Evolutionary conservation across 2,113 vertebrate genomes (phyloP).

Genomic region (Petaurus breviceps): DNA sequence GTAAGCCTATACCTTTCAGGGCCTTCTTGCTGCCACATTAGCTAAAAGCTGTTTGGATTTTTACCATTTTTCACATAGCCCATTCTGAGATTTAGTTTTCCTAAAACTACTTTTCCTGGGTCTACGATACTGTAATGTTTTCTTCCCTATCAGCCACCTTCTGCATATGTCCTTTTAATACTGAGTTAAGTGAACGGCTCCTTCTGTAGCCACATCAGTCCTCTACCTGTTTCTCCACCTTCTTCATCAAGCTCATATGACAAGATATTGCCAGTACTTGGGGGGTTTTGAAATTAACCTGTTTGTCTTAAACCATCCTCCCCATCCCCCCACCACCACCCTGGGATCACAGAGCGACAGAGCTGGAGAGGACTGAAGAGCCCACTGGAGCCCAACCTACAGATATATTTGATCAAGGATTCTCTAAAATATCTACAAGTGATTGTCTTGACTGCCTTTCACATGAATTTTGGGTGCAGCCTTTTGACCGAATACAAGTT

Average conservation of each 20-base stretch:
- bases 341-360: background rate
- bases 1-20: background rate
- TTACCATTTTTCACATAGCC: background rate
- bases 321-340: background rate
- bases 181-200: background rate
- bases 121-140: background rate
- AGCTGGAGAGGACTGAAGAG: background rate
- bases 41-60: background rate
- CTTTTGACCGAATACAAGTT: no score
- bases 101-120: background rate
- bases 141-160: background rate
- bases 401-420: background rate
- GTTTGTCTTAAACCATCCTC: background rate
- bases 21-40: background rate
- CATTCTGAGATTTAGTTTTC: background rate
- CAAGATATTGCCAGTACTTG: background rate
- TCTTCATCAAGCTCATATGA: background rate
- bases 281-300: background rate
- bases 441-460: background rate
- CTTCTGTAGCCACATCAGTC: background rate
- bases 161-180: background rate
- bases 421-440: background rate
- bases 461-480: no score
- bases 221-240: background rate
- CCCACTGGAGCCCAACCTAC: background rate